Base-by-base conservation (phyloP, 30 jellyfish, hydroid and myxozoan species). In the Hydra vulgaris region DNA sequence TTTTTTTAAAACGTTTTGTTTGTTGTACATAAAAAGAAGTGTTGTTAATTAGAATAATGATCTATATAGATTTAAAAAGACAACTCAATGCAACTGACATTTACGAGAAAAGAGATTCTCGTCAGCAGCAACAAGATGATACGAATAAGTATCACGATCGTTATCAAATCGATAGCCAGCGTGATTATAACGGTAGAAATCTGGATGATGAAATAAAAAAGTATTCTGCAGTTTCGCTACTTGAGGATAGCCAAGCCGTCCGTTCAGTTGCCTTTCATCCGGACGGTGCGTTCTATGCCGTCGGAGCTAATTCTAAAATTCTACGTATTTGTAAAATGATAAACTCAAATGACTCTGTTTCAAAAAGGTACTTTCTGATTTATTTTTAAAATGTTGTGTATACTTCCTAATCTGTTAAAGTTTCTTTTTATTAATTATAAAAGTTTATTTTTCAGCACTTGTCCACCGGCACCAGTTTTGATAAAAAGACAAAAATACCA, bases 251-350 rank as follows among this genome's bases (percentile, higher is more conserved):
- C 0, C 97, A 89, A 74, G 97, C 97, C 26, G 83, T 89, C 0
- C 86, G 97, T 4, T 92, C 97, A 7, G 97, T 85, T 72, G 40
- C 89, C 24, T 89, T 89, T 72, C 97, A 89, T 66, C 97, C 97
- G 0, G 85, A 74, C 79, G 97, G 97, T 15, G 71, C 84, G 27
- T 27, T 89, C 24, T 82, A 78, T 81, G 97, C 95, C 19, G 88
- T 89, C 69, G 97, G 97, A 0, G 83, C 97, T 0, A 89, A 89
- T 27, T 85, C 97, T 52, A 89, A 89, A 74, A 73, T 82, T 0
- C 86, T 89, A 18, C 90, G 97, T 19, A 82, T 89, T 1, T 89
- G 97, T 77, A 81, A 83, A 16, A 79, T 73, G 17, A 73, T 81
- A 8, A 81, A 23, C 21, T 23, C 23, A 22, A 79, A 21, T 67